Evolutionary conservation across 2,888 invertebrate genomes (phyloP), one percentile per base, ranked within the genome.

Genomic region (Incurvaria masculella): DNA sequence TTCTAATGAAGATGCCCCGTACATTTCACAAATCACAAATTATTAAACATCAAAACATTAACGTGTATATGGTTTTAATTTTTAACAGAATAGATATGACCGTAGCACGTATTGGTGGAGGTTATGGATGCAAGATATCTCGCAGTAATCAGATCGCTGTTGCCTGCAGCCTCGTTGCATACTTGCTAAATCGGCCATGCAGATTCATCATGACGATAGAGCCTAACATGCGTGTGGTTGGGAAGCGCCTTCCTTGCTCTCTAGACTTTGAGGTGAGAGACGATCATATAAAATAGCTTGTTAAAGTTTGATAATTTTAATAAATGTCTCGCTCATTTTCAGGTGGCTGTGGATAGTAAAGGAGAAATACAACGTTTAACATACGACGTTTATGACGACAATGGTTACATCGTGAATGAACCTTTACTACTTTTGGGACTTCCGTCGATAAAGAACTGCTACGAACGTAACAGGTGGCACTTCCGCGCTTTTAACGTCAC

Each of bases 71-170:
- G 10, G n/a, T 10, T 14, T 6, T 19, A 8, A 40, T 48, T 58
- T 47, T 48, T 59, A 60, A 23, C 57, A 88, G 89, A 51, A 79
- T 92, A n/a, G 87, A 88, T 52, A 69, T 92, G 0, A 66, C 73
- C 33, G 84, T 89, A 0, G 79, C 84, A 44, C 81, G 91, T 42
- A 55, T 90, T 1, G 91, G 91, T 0, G 93, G 93, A 4, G 87
- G 76, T 0, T 94, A 86, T 59, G 94, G 94, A 0, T 79, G 80
- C 0, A 94, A 94, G 67, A 81, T 89, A 53, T 78, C 83, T 1
- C 75, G 88, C 27, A 66, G 79, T 10, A 59, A 68, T 3, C 73
- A 81, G 47, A 61, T 83, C 3, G 74, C 85, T 0, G 73, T 81
- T n/a, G 85, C 85, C 0, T 82, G 85, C 49, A 85, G 86, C 1